phyloP scores from a whole-genome alignment of 2,888 invertebrate genomes.

The Bhutanitis thaidina region DNA sequence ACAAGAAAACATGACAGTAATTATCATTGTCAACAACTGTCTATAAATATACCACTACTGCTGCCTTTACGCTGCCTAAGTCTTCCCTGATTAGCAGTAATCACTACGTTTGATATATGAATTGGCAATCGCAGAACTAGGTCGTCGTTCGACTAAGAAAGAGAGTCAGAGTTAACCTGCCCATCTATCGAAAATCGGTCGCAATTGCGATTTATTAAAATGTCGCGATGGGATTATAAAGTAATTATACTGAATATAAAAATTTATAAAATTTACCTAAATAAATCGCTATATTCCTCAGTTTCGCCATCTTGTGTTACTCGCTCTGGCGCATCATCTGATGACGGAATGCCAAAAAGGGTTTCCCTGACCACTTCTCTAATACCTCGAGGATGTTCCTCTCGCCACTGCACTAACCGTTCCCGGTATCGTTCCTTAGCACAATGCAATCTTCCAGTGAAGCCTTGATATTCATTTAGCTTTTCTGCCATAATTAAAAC shows the following conservation, averaged over 20 bases:
- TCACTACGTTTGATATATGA: too few relatives aligned
- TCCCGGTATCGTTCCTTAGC: constrained; percentile 83
- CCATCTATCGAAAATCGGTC: too few relatives aligned
- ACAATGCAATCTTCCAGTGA: constrained; percentile 84
- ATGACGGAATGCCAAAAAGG: constrained; percentile 62
- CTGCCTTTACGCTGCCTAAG: too few relatives aligned
- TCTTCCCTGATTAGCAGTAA: too few relatives aligned
- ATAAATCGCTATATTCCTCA: constrained; percentile 57
- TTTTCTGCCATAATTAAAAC: constrained; percentile 84
- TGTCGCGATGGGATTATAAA: too few relatives aligned
- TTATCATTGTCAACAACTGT: too few relatives aligned
- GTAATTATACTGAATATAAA: neutral
- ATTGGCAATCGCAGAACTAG: too few relatives aligned
- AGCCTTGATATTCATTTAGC: constrained; percentile 88
- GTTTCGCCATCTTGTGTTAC: constrained; percentile 60
- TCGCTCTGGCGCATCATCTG: constrained; percentile 57
- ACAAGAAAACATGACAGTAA: too few relatives aligned
- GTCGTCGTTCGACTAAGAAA: too few relatives aligned
- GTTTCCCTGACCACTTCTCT: constrained; percentile 69
- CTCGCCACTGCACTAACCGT: constrained; percentile 81
- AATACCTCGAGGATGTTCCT: constrained; percentile 79
- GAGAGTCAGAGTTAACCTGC: too few relatives aligned
- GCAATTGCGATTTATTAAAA: too few relatives aligned
- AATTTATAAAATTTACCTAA: constrained; percentile 42
- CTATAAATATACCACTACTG: too few relatives aligned